Percentiles rank a stretch among this genome's conserved stretches.
Conservation (phyloP, 2,797 vertebrate species). For the Leptatherina wallacei region DNA sequence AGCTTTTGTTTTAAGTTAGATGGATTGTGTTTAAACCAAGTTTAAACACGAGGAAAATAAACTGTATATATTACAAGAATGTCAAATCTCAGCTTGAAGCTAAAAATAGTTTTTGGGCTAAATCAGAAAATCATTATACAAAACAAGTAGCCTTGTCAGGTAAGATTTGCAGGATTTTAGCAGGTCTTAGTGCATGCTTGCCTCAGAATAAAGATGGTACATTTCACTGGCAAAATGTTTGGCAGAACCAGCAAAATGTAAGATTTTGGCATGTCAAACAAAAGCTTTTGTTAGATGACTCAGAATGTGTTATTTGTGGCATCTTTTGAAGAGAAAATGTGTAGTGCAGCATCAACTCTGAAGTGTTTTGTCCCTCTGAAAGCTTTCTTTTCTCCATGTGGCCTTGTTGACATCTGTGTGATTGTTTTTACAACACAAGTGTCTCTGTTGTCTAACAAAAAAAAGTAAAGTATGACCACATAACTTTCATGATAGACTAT, state of each 20-base stretch:
- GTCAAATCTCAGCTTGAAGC: not conserved
- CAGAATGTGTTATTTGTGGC: not conserved
- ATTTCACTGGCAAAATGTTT: not conserved
- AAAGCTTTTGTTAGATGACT: not conserved
- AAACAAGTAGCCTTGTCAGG: not conserved
- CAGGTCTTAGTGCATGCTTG: slow-evolving; percentile 9
- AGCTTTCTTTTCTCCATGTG: slow-evolving; percentile 4
- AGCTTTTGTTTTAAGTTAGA: not conserved
- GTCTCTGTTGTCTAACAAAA: slow-evolving; percentile 23
- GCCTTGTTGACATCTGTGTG: not conserved
- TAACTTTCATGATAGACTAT: slow-evolving; percentile 8
- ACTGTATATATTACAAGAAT: not conserved
- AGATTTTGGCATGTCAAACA: slow-evolving; percentile 5
- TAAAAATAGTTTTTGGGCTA: not conserved
- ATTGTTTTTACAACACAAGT: slow-evolving; percentile 9
- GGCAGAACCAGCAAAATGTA: not conserved
- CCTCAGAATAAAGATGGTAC: not conserved
- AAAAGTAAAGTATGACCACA: slow-evolving; percentile 1
- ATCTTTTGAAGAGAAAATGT: slow-evolving; percentile 1
- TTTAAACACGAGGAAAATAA: slow-evolving; percentile 4
- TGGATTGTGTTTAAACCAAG: not conserved
- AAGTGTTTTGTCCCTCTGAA: not conserved
- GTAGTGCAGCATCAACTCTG: slow-evolving; percentile 1
- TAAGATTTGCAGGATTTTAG: not conserved
- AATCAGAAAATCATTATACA: not conserved